These are phyloP conservation scores for Cyclura pinguis DNA, from an alignment of 2,797 vertebrate genomes.

Conservation along the genomic window DNA sequence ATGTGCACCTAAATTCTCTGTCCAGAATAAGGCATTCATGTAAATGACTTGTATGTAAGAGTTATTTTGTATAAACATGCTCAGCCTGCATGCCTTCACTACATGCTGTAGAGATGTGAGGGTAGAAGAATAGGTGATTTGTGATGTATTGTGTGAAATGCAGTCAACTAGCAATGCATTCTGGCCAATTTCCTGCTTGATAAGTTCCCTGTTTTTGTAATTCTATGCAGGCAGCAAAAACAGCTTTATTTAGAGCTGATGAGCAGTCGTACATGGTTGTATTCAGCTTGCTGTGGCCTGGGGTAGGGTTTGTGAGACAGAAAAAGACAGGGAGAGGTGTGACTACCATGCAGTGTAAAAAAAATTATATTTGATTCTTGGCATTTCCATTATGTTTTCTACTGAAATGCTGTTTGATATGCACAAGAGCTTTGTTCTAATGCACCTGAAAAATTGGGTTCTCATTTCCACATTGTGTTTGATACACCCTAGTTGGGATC, in stretches of 20 bases:
- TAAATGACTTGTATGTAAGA: neutral
- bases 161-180: neutral
- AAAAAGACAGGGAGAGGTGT: too few relatives aligned
- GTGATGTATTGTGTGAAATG: neutral
- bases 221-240: neutral
- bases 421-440: neutral
- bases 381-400: neutral
- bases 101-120: neutral
- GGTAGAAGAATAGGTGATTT: neutral
- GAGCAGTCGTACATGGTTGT: neutral
- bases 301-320: neutral
- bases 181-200: neutral
- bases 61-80: neutral
- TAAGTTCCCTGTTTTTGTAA: neutral
- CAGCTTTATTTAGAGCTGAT: neutral
- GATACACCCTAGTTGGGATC: neutral
- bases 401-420: neutral
- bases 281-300: neutral
- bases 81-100: neutral
- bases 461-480: neutral
- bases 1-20: neutral
- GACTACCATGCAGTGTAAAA: too few relatives aligned
- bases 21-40: neutral
- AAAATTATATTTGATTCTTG: neutral
- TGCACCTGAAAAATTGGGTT: neutral